Evolutionary conservation across 2,797 vertebrate species (phyloP).

Genomic region (Clamator glandarius): DNA sequence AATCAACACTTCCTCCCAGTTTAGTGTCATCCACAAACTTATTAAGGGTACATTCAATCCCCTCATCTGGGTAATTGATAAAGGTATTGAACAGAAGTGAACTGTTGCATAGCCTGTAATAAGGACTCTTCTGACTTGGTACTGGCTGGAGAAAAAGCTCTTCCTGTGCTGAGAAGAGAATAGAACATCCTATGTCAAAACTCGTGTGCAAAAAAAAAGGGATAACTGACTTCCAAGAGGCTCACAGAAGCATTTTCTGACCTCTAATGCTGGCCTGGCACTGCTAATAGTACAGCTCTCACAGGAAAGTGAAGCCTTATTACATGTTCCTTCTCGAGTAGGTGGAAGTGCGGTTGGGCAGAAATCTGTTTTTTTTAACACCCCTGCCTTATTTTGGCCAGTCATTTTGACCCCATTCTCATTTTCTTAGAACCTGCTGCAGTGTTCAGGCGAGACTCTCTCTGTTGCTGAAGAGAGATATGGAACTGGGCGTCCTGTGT

Average conservation of each 20-base stretch:
- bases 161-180: not conserved
- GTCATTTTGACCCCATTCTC: not conserved
- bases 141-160: not conserved
- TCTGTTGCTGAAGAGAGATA: not conserved
- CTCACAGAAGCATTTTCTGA: not conserved
- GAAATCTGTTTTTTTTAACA: not conserved
- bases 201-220: not conserved
- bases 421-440: not conserved
- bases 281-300: not conserved
- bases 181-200: not conserved
- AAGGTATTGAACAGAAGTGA: too few species aligned
- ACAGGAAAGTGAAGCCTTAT: not conserved
- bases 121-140: not conserved
- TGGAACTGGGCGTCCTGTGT: not conserved
- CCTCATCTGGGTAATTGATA: too few species aligned
- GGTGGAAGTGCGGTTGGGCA: too few species aligned
- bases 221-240: not conserved
- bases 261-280: not conserved
- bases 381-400: not conserved
- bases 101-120: not conserved
- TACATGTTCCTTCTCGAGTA: not conserved
- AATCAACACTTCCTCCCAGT: too few species aligned
- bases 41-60: too few species aligned
- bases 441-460: not conserved
- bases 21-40: too few species aligned